Evolutionary conservation across 2,797 vertebrate species (phyloP).

Genomic region (Rhyacichthys aspro): DNA sequence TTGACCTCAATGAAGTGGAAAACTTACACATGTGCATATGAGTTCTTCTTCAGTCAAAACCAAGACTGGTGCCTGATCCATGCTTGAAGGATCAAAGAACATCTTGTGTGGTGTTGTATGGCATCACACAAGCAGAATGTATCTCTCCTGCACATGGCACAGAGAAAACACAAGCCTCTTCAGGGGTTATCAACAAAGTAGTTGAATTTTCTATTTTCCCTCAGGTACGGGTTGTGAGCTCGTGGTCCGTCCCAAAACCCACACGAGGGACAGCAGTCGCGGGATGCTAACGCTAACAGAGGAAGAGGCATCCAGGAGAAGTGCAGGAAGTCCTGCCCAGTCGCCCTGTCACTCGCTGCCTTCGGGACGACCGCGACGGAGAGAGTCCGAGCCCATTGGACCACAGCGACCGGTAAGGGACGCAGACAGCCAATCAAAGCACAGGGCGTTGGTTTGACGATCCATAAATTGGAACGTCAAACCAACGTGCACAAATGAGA

Average conservation of each 20-base stretch:
- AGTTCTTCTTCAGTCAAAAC: no score
- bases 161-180: no score
- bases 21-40: no score
- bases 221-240: slow-evolving; percentile 68
- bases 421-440: slow-evolving; percentile 41
- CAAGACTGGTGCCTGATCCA: no score
- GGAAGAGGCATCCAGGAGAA: slow-evolving; percentile 81
- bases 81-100: no score
- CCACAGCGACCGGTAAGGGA: slow-evolving; percentile 96
- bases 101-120: no score
- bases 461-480: slow-evolving; percentile 9
- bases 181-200: no score
- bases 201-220: neutral
- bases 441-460: slow-evolving; percentile 43
- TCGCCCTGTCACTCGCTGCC: slow-evolving; percentile 92
- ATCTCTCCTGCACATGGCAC: no score
- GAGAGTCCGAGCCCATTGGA: slow-evolving; percentile 91
- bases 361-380: slow-evolving; percentile 85
- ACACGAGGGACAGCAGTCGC: slow-evolving; percentile 81
- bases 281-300: slow-evolving; percentile 89
- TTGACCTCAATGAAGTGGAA: no score
- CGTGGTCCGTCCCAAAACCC: slow-evolving; percentile 84
- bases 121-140: no score
- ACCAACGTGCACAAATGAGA: slow-evolving; percentile 40
- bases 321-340: slow-evolving; percentile 83